Conservation (phyloP, 64 coral and sea anemone species). For the Platygyra sinensis region DNA sequence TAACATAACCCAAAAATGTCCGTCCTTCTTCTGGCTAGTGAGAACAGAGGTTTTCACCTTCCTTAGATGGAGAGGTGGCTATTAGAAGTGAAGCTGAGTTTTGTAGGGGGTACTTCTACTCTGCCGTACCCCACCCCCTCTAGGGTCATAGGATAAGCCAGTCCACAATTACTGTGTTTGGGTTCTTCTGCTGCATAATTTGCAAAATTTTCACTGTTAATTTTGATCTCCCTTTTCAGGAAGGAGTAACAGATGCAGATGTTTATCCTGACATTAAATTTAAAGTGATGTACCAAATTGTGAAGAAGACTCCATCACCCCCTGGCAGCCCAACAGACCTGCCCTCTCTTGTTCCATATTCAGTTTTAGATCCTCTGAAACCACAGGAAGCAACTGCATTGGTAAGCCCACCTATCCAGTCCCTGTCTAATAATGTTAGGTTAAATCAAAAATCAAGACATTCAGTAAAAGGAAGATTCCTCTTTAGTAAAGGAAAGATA, state of each 20-base stretch:
- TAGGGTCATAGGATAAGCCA: too few relatives aligned
- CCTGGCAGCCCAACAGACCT: constrained; percentile 1
- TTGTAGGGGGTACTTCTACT: too few relatives aligned
- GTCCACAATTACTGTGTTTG: too few relatives aligned
- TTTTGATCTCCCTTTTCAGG: not conserved
- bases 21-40: too few relatives aligned
- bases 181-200: too few relatives aligned
- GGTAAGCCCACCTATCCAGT: not conserved
- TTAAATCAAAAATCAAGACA: not conserved
- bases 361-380: constrained; percentile 50
- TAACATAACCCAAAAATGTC: too few relatives aligned
- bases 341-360: constrained; percentile 25
- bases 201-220: not conserved
- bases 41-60: too few relatives aligned
- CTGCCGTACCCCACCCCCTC: too few relatives aligned
- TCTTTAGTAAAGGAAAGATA: too few relatives aligned
- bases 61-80: too few relatives aligned
- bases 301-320: not conserved
- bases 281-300: constrained; percentile 45
- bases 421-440: not conserved
- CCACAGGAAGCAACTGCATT: constrained; percentile 4
- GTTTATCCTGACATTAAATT: constrained; percentile 79
- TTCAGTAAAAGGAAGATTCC: not conserved
- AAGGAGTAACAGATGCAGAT: constrained; percentile 26
- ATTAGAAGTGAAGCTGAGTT: too few relatives aligned